Base-by-base conservation (phyloP, 2,888 invertebrate species). In the Rhodophaea formosa region DNA sequence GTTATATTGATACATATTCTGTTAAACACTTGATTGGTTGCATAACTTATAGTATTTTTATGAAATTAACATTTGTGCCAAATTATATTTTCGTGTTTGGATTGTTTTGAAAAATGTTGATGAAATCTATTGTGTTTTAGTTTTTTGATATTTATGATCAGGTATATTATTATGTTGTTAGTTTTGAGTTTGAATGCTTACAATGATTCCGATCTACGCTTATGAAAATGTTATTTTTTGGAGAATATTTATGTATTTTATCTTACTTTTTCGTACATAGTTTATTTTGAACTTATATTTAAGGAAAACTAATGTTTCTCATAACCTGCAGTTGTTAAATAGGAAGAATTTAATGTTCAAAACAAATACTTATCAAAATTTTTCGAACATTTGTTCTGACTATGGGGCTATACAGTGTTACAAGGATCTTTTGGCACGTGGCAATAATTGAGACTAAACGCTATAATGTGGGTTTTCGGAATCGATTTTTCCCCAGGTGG, bases 181-280 rank as follows among this genome's bases (percentile, higher is more conserved):
- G 12, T 10, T 39, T 39, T n/a, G 6, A 35, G 39, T 39, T 39
- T 3, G 12, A 46, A n/a, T 51, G 51, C 51, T 35, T 51, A 51
- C 35, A 51, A 51, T 51, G 51, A 51, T 51, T 51, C 51, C 51
- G 51, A 16, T 57, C 14, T 57, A 49, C 43, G 51, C 51, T 49
- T 29, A 43, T 53, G 42, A 10, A 44, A 39, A 61, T 53, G 29
- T 54, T 23, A 60, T 59, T 57, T 49, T 56, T 53, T 58, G 49
- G 42, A 53, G 29, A n/a, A 39, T 44, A 49, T 57, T 51, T 49
- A 46, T 46, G 6, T 23, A n/a, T 23, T 10, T 12, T 46, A 46
- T 12, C 23, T 23, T 6, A 45, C 1, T 46, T 6, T 46, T 12
- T 46, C n/a, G 16, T 39, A 2, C n/a, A 39, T 39, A 39, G n/a